Evolutionary conservation across 2,797 vertebrate species (phyloP).

Genomic region (Uromys caudimaculatus): DNA sequence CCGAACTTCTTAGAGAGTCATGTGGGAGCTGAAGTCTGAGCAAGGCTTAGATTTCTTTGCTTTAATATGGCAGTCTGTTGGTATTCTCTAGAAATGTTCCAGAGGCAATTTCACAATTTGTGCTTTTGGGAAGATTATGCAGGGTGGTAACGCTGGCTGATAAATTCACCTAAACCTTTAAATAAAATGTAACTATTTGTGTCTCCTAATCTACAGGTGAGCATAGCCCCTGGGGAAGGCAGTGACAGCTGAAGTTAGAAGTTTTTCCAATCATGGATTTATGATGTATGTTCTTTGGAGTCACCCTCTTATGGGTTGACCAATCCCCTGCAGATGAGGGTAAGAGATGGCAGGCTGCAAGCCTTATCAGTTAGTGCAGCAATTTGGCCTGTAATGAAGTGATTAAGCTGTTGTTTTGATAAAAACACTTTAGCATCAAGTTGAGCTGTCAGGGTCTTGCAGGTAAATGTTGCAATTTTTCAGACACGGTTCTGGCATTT

Average conservation of each 20-base stretch:
- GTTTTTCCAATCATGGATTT: constrained; percentile 55
- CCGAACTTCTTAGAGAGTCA: neutral
- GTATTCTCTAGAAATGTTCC: neutral
- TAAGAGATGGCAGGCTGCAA: neutral
- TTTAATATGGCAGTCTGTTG: neutral
- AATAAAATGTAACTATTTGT: neutral
- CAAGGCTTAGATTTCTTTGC: constrained; percentile 13
- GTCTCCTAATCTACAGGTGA: neutral
- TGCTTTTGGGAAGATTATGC: neutral
- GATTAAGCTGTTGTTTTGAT: constrained; percentile 70
- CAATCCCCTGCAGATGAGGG: neutral
- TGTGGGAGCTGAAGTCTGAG: neutral
- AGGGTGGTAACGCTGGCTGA: neutral
- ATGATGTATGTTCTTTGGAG: constrained; percentile 9
- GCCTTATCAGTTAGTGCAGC: constrained; percentile 69
- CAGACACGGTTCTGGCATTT: constrained; percentile 52
- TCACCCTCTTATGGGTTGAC: constrained; percentile 19
- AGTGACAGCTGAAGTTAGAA: constrained; percentile 2
- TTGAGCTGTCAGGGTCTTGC: constrained; percentile 70
- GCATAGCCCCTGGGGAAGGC: neutral
- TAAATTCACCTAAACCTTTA: neutral
- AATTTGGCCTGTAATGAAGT: constrained; percentile 56
- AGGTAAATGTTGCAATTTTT: constrained; percentile 69
- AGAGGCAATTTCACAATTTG: neutral
- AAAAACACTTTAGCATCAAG: constrained; percentile 56